Evolutionary conservation across 2,113 vertebrate genomes (phyloP), one percentile per base, ranked within the genome.

Genomic region (Rattus rattus): DNA sequence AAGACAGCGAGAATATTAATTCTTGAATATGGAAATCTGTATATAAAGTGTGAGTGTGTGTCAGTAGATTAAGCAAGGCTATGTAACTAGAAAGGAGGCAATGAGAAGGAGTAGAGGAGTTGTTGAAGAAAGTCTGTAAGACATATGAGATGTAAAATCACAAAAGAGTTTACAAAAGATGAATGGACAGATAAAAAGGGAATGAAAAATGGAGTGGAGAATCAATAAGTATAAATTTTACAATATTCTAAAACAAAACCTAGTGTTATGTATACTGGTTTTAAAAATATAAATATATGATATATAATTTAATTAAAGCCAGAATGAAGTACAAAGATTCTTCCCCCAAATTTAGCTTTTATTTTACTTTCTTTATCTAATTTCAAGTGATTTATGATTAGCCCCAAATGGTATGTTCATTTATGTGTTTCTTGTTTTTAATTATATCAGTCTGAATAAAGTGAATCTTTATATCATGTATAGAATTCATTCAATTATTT

Each of bases 331-430:
- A 75, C 17, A 54, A 97, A 83, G 10, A 11, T 47, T 95, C 4
- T 12, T 39, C 7, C n/a, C 75, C 52, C 75, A 49, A n/a, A 70
- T 49, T 22, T 33, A 95, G 14, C 3, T 89, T 94, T 89, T 86
- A 91, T 91, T 92, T 96, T 0, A 81, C 77, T 88, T 91, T 63
- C 59, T 89, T 92, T 90, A 61, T 85, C 2, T 1, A 95, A 20
- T 2, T n/a, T 76, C 22, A 59, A 84, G 17, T 76, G 52, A 19
- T 76, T 96, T 67, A 47, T 88, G 47, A 93, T 90, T 94, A 77
- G 86, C 47, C 20, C 13, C 20, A 94, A 95, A 87, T 89, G 79
- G 13, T 69, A 87, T 90, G 7, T 12, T 22, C 43, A 85, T 90
- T 8, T 6, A 36, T 87, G 19, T 85, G 16, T 88, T 80, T 95